Evolutionary conservation across 2,888 invertebrate species (phyloP).

Genomic region (Luffia ferchaultella): DNA sequence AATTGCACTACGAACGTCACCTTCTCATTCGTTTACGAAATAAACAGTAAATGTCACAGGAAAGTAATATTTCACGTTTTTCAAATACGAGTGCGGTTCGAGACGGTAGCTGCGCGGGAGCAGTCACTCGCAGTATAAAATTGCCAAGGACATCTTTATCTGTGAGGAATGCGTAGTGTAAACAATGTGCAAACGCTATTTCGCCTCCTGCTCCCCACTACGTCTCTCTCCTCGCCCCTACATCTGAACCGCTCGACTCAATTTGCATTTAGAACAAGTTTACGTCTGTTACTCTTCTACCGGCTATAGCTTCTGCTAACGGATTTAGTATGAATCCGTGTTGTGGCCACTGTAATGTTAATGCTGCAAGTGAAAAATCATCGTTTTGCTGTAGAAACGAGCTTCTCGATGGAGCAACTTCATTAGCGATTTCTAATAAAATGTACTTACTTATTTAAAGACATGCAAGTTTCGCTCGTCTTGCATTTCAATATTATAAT

Average conservation of each 20-base stretch:
- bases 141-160: slow-evolving; percentile 61
- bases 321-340: neutral
- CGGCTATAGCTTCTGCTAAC: neutral
- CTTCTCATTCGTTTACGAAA: too few species aligned
- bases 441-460: too few species aligned
- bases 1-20: too few species aligned
- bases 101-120: neutral
- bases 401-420: too few species aligned
- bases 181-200: slow-evolving; percentile 45
- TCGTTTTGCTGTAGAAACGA: too few species aligned
- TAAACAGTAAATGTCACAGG: too few species aligned
- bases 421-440: too few species aligned
- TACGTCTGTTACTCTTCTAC: neutral
- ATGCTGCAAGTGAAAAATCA: slow-evolving; percentile 34
- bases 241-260: neutral
- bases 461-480: too few species aligned
- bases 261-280: slow-evolving; percentile 8
- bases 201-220: slow-evolving; percentile 26
- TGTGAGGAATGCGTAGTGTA: slow-evolving; percentile 55
- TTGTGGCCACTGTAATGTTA: neutral
- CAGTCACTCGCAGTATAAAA: slow-evolving; percentile 28
- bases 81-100: too few species aligned
- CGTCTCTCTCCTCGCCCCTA: neutral
- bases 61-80: too few species aligned
- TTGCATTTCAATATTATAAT: too few species aligned